phyloP scores from a whole-genome alignment of 1,140 invertebrate species.

The Plutomurus gul region DNA sequence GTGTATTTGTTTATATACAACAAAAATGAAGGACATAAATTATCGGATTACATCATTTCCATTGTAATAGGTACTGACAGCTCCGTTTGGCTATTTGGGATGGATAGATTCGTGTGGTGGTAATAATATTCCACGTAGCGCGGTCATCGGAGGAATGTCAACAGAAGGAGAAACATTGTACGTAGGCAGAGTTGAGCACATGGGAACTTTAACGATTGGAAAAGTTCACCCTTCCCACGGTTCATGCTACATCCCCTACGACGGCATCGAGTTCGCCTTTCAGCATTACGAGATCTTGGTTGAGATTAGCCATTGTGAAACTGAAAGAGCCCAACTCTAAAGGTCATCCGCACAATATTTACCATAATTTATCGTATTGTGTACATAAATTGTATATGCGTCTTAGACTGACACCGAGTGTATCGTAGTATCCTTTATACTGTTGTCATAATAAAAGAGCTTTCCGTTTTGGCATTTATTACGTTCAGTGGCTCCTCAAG shows the following conservation, averaged over 20 bases:
- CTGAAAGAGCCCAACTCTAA: background rate
- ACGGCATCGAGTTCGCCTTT: constrained; percentile 62
- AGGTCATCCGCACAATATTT: constrained; percentile 19
- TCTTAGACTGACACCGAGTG: no score
- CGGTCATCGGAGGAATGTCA: background rate
- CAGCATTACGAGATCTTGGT: constrained; percentile 65
- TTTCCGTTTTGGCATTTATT: no score
- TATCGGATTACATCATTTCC: background rate
- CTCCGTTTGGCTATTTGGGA: background rate
- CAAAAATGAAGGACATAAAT: background rate
- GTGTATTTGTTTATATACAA: no score
- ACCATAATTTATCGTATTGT: background rate
- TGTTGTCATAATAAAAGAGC: no score
- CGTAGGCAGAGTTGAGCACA: constrained; percentile 26
- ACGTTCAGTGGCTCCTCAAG: no score
- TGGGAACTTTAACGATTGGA: constrained; percentile 33
- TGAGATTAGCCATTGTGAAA: constrained; percentile 48
- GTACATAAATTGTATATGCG: no score
- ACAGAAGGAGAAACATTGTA: constrained; percentile 29
- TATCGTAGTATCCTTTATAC: no score
- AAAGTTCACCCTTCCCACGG: constrained; percentile 62
- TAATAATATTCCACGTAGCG: background rate
- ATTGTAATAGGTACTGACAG: background rate
- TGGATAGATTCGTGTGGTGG: background rate
- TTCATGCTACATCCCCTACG: constrained; percentile 64